Evolutionary conservation across 2,113 vertebrate species (phyloP).

Genomic region (Lontra canadensis): DNA sequence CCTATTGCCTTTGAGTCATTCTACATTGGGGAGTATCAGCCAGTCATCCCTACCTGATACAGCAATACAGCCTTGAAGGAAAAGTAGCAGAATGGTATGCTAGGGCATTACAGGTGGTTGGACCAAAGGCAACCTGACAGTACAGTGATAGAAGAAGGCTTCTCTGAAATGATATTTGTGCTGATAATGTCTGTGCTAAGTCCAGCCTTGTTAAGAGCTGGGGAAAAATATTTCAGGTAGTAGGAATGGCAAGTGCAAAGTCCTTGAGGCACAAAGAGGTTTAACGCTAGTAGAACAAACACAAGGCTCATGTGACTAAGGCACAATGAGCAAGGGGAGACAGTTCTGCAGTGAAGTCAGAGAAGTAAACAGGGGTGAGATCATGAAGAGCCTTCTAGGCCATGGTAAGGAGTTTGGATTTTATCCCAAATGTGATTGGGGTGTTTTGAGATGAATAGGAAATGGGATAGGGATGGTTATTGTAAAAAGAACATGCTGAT

Average conservation of each 20-base stretch:
- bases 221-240: background rate
- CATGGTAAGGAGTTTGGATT: background rate
- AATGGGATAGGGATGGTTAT: background rate
- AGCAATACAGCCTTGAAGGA: background rate
- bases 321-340: background rate
- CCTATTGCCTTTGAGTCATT: background rate
- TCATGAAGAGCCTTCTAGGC: background rate
- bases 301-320: background rate
- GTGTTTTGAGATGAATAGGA: background rate
- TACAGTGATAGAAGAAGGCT: background rate
- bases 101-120: background rate
- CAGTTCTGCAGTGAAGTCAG: background rate
- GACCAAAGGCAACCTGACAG: background rate
- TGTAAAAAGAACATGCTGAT: background rate
- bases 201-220: background rate
- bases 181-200: background rate
- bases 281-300: background rate
- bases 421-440: background rate
- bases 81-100: background rate
- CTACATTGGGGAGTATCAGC: background rate
- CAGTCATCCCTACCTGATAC: background rate
- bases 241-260: background rate
- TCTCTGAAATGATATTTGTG: background rate
- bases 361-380: background rate
- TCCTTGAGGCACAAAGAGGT: background rate